A percentile compares a stretch with the other conserved stretches of the same genome.
Evolutionary conservation across 2,797 vertebrate species (phyloP).

Genomic region (Leptodactylus fallax): DNA sequence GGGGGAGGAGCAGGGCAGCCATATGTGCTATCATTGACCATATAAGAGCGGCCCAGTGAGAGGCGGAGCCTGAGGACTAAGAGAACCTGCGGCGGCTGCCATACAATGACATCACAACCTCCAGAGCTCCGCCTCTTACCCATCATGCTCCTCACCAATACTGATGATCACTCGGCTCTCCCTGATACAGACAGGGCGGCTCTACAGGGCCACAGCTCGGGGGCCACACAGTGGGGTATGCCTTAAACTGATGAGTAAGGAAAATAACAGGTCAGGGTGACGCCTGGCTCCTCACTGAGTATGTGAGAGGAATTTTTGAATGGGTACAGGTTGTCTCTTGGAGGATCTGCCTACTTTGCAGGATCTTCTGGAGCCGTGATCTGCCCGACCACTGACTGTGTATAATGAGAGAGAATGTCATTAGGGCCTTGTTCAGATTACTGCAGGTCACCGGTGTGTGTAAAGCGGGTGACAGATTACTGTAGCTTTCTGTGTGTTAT

Average conservation of each 20-base stretch:
- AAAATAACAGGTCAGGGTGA: background rate
- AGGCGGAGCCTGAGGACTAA: too few relatives aligned
- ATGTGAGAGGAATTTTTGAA: background rate
- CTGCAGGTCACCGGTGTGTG: too few relatives aligned
- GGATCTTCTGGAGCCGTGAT: background rate
- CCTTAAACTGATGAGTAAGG: background rate
- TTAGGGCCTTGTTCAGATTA: too few relatives aligned
- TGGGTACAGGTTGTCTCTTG: background rate
- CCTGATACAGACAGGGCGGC: background rate
- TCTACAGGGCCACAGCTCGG: background rate
- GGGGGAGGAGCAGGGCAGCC: too few relatives aligned
- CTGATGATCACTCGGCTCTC: background rate
- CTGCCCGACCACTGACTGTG: background rate
- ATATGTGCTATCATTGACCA: too few relatives aligned
- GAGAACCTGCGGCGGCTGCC: too few relatives aligned
- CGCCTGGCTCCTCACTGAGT: background rate
- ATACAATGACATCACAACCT: background rate
- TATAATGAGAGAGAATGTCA: background rate
- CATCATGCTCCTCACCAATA: background rate
- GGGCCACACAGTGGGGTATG: background rate
- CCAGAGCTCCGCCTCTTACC: background rate
- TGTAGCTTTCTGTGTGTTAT: too few relatives aligned
- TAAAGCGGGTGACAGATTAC: too few relatives aligned
- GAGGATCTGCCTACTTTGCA: constrained; percentile 2
- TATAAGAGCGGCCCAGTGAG: too few relatives aligned